phyloP scores from a whole-genome alignment of 1,140 invertebrate species.

The Campoletis sonorensis region DNA sequence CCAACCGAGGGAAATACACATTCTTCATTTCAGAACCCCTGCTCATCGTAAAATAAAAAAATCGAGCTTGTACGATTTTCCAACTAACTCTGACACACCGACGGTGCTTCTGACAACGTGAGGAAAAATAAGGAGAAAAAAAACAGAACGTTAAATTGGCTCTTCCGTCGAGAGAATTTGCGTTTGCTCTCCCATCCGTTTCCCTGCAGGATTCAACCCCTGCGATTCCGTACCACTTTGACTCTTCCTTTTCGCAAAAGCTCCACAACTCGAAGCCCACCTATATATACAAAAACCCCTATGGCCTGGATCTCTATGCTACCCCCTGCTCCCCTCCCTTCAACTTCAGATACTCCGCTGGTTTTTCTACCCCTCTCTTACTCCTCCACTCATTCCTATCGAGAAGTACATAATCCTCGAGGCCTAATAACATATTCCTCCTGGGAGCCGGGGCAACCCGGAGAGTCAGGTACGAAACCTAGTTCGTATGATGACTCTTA shows the following conservation, averaged over 20 bases:
- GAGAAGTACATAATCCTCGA: conserved; percentile 70
- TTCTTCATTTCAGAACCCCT: neutral
- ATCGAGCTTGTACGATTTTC: conserved; percentile 31
- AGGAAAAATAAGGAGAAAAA: conserved; percentile 7
- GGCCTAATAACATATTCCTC: conserved; percentile 73
- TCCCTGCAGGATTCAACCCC: conserved; percentile 12
- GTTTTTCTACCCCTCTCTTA: conserved; percentile 18
- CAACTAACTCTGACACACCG: neutral
- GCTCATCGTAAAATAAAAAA: conserved; percentile 3
- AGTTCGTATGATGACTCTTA: neutral
- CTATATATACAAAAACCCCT: neutral
- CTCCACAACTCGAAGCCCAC: neutral
- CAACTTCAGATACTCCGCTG: conserved; percentile 3
- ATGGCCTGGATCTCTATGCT: neutral
- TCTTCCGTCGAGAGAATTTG: conserved; percentile 33
- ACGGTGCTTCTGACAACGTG: conserved; percentile 7
- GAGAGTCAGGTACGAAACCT: conserved; percentile 45
- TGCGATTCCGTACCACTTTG: conserved; percentile 19
- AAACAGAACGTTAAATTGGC: conserved; percentile 51
- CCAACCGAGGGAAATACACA: neutral
- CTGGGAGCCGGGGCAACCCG: conserved; percentile 59
- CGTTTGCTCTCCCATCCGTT: conserved; percentile 29
- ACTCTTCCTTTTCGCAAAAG: conserved; percentile 14
- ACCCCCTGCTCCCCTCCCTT: neutral
- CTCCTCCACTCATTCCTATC: conserved; percentile 47